phyloP scores from a whole-genome alignment of 2,113 vertebrate species.

The Lycocorax pyrrhopterus region DNA sequence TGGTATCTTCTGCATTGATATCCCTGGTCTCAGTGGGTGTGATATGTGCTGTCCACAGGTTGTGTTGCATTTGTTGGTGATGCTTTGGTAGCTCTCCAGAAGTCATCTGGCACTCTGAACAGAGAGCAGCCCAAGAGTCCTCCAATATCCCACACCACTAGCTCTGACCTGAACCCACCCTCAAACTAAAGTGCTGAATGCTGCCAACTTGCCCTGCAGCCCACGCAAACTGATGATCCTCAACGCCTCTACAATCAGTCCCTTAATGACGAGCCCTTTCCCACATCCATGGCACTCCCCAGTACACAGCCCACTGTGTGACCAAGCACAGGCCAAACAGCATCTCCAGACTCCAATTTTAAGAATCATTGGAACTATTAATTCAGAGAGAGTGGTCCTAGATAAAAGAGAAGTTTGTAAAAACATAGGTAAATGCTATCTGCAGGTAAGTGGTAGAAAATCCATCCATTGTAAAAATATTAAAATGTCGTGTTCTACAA shows the following conservation, averaged over 20 bases:
- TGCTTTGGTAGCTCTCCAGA: not conserved
- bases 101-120: not conserved
- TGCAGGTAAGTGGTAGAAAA: not conserved
- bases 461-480: not conserved
- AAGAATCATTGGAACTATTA: not conserved
- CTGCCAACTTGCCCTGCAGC: not conserved
- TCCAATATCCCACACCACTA: not conserved
- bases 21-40: not conserved
- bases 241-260: not conserved
- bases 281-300: not conserved
- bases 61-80: not conserved
- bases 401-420: not conserved
- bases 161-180: not conserved
- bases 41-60: accelerated
- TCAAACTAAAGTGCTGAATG: not conserved
- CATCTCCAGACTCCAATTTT: not conserved
- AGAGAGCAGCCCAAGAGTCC: not conserved
- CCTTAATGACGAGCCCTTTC: not conserved
- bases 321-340: not conserved
- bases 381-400: not conserved
- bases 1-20: not conserved
- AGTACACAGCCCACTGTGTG: not conserved
- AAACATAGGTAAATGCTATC: not conserved
- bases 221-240: not conserved
- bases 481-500: not conserved